Base-by-base conservation (phyloP, 2,888 invertebrate genomes). In the Teleiodes luculella region DNA sequence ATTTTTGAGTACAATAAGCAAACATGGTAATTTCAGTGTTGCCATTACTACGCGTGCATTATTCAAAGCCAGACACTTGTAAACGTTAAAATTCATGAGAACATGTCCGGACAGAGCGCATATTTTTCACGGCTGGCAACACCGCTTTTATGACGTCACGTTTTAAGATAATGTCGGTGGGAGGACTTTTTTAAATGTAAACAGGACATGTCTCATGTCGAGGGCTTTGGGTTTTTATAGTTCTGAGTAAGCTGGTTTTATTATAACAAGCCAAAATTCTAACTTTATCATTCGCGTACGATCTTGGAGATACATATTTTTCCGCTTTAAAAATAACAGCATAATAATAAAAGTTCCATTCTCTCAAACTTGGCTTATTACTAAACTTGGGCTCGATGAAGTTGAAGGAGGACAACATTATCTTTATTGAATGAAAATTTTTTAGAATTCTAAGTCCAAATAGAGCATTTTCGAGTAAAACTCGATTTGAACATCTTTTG, bases 51-150 rank as follows among this genome's bases (percentile, higher is more conserved):
- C 39, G 47, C 65, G 66, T 67, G 69, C 74, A 79, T 78, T 77
- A 81, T 80, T 80, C 77, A 81, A 70, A 74, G 69, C 70, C 64
- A 65, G 58, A 55, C 56, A 59, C 63, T 65, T 67, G 65, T 70
- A 66, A 68, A 67, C 71, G 77, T 85, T 83, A 82, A 86, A 82
- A 86, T 86, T 85, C 86, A 86, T 80, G 83, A 83, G 77, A 61
- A 68, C 64, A 70, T 70, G 70, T 68, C 67, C 67, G 68, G 66
- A 69, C 67, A 69, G 66, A 68, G 64, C 65, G 70, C 70, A 76
- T 74, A 80, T 80, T 76, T 82, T 74, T 74, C 68, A 65, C 61
- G 64, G 59, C 58, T 69, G 72, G 75, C 70, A 76, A 72, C 76
- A 76, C 58, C 67, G 67, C 68, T 67, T 75, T 81, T 81, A 83